Base-by-base conservation (phyloP, 1,140 invertebrate genomes). In the Caenorhabditis remanei region DNA sequence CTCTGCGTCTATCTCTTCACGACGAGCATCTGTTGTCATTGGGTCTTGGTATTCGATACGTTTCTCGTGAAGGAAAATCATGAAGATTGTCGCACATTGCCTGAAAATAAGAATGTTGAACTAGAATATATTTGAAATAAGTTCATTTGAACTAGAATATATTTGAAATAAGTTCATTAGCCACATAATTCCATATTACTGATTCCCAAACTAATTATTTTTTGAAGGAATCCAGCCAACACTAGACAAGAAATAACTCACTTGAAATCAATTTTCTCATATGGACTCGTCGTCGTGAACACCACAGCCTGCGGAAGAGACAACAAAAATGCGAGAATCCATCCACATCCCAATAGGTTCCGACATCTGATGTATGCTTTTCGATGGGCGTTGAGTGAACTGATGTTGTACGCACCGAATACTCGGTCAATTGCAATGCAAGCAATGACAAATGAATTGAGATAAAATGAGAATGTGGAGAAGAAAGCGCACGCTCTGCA, bases 391-490 rank as follows among this genome's bases (percentile, higher is more conserved):
- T 87, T 92, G 19, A 91, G 40, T 7, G 87, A 90, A 65, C 90
- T 91, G 32, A 92, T 84, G 58, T 92, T 90, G 58, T 86, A 89
- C n/a, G 92, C 91, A n/a, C 89, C 88, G 65, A 90, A 89, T n/a
- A 91, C 89, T 55, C 91, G 88, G 32, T 92, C 92, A 46, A 92
- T 90, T 11, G 91, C 91, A 75, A 92, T 92, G 75, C 92, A 92
- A 7, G 90, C 91, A 63, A 92, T 88, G 19, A 92, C 86, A 83
- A 92, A 92, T 21, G 91, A 92, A 82, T 92, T 92, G 53, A 92
- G 79, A 85, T 92, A 92, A 84, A 92, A 92, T 48, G 89, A 88
- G 86, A 92, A 92, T 5, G 91, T 92, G 87, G 92, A 89, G 84
- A 92, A 92, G 86, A 92, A 92, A 56, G 92, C 92, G 63, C 88